Conservation (phyloP, 2,888 invertebrate genomes). For the Hecatera dysodea region DNA sequence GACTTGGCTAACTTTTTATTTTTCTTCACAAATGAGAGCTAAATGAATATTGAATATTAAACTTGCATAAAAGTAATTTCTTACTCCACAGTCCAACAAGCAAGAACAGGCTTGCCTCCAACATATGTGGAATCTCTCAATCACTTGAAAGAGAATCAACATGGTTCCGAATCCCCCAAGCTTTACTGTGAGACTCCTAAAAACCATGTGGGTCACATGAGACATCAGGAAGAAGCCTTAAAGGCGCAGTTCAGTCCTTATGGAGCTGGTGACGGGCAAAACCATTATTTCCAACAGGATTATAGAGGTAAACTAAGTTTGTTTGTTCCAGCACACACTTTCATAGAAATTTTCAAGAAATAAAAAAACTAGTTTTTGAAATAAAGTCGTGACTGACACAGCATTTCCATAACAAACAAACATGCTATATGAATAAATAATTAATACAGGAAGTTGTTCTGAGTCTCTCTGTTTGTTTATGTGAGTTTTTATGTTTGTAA, state of each 20-base stretch:
- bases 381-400: neutral
- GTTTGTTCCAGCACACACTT: neutral
- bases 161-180: constrained; percentile 81
- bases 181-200: constrained; percentile 84
- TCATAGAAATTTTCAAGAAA: neutral
- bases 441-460: too few relatives aligned
- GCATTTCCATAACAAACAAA: neutral
- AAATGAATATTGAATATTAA: neutral
- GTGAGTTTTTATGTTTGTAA: too few relatives aligned
- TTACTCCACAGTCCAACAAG: constrained; percentile 71
- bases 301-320: constrained; percentile 76
- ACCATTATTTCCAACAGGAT: constrained; percentile 83
- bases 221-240: constrained; percentile 78
- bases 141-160: constrained; percentile 82
- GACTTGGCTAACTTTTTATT: too few relatives aligned
- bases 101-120: constrained; percentile 80
- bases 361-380: too few relatives aligned
- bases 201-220: constrained; percentile 75
- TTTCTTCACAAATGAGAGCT: too few relatives aligned
- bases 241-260: constrained; percentile 82
- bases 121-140: constrained; percentile 86
- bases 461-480: too few relatives aligned
- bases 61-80: neutral
- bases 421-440: neutral
- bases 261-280: constrained; percentile 88